Evolutionary conservation across 2,797 vertebrate genomes (phyloP), one percentile per base, ranked within the genome.

Genomic region (Darevskia mixta): DNA sequence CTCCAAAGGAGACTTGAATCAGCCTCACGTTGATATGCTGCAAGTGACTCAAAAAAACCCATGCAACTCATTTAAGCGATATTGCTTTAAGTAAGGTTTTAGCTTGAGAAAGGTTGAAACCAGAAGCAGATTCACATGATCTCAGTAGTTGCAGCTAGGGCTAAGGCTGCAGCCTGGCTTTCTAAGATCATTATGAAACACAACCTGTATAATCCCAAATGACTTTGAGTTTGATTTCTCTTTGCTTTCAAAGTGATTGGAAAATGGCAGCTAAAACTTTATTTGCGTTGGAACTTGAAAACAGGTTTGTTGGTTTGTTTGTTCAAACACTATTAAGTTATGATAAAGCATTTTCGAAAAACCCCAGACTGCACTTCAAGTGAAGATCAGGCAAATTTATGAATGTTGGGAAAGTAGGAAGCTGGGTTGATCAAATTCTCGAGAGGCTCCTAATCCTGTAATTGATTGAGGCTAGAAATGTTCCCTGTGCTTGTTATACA

Each of bases 341-440:
- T 23, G 41, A 55, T 29, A 41, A 69, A 71, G 81, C 17, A 71
- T 38, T 89, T 81, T 72, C 49, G 43, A 80, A 85, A 85, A 32
- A 66, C 58, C 76, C 55, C 67, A 43, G 81, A 85, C 72, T 11
- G 25, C 43, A 76, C 83, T 89, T 81, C 83, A 82, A 89, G 85
- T 55, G 77, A 80, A 88, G 69, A 80, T 66, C 58, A 49, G 69
- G 66, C 76, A 80, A 38, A 88, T 85, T 6, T 58, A 67, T 64
- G 25, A 85, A 82, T n/a, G 20, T 55, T 76, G 32, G 69, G 41
- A 73, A 66, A 64, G 3, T 35, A 75, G 55, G 55, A 66, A 79
- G 69, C 41, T 66, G 58, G 41, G 58, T 73, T 20, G 38, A 85
- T 80, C 61, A 20, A 61, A 61, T 17, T 64, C 20, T 18, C 18